Evolutionary conservation across 2,113 vertebrate genomes (phyloP).

Genomic region (Steatornis caripensis): DNA sequence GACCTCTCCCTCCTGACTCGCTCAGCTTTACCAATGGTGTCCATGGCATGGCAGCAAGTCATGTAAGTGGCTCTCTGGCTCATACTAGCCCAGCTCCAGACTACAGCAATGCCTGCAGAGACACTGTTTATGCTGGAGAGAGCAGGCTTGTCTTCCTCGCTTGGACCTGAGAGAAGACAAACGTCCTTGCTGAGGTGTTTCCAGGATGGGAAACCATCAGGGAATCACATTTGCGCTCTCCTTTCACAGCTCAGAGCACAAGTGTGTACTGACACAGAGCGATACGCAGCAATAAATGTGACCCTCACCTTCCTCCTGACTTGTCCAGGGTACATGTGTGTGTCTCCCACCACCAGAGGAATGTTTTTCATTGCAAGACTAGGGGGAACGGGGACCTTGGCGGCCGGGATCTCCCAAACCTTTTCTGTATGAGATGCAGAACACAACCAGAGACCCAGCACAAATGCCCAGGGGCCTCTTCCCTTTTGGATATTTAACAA

Average conservation of each 20-base stretch:
- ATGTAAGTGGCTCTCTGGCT: background rate
- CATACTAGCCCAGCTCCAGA: background rate
- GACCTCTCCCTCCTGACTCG: background rate
- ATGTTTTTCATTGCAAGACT: background rate
- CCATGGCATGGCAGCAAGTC: background rate
- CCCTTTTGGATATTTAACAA: background rate
- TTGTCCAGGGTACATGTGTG: background rate
- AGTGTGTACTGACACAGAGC: background rate
- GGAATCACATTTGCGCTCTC: background rate
- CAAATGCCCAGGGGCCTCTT: background rate
- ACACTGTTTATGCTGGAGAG: background rate
- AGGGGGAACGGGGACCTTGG: background rate
- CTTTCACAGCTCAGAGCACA: background rate
- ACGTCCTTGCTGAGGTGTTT: background rate
- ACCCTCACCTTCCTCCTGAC: background rate
- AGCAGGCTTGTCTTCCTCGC: background rate
- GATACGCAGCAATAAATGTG: background rate
- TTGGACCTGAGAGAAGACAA: background rate
- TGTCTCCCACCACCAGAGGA: background rate
- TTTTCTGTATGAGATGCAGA: background rate
- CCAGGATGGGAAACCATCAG: background rate
- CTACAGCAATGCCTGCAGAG: background rate
- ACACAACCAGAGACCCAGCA: background rate
- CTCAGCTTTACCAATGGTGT: background rate
- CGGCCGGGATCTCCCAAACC: background rate